Evolutionary conservation across 2,113 vertebrate species (phyloP).

Genomic region (Phylloscopus trochiloides): DNA sequence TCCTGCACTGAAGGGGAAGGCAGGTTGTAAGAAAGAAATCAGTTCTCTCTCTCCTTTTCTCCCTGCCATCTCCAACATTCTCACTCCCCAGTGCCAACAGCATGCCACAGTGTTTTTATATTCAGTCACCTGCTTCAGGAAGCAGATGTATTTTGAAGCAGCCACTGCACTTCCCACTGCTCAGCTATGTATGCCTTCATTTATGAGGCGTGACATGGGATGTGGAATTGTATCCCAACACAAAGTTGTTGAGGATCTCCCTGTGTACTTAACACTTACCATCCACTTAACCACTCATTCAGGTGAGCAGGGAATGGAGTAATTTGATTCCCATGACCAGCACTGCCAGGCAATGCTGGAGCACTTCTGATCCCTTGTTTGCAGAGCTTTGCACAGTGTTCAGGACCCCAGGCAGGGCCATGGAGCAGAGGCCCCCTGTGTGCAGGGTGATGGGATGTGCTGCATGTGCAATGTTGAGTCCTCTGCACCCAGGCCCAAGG

Average conservation of each 20-base stretch:
- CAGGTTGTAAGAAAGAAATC: background rate
- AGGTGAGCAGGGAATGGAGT: background rate
- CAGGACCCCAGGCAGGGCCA: background rate
- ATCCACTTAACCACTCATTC: background rate
- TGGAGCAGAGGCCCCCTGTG: background rate
- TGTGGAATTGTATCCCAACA: background rate
- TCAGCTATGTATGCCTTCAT: background rate
- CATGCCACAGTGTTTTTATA: background rate
- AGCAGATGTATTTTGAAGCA: background rate
- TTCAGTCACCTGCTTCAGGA: background rate
- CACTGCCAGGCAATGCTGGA: background rate
- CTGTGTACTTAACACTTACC: background rate
- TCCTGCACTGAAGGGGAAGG: background rate
- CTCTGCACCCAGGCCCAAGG: fast-evolving
- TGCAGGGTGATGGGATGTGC: background rate
- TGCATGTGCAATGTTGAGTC: fast-evolving
- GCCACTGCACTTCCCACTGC: background rate
- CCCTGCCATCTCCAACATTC: background rate
- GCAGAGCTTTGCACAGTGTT: fast-evolving
- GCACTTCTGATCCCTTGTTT: background rate
- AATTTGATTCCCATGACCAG: background rate
- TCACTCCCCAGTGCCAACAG: background rate
- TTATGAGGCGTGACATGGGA: background rate
- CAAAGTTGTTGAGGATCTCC: background rate
- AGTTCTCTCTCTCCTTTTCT: background rate